Base-by-base conservation (phyloP, 1,140 invertebrate species). In the Druon quercuslanigerum region DNA sequence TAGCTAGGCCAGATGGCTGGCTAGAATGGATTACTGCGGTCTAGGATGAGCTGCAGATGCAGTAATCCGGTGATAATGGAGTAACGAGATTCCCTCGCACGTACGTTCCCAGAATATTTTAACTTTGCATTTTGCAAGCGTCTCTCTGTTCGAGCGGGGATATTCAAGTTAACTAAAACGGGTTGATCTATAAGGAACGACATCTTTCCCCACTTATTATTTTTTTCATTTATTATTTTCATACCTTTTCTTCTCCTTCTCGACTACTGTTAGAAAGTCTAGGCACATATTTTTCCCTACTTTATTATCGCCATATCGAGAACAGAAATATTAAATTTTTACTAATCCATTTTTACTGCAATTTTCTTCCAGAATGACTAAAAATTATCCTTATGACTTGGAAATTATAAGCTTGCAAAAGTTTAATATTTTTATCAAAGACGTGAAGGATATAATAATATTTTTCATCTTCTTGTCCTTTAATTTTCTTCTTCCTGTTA, bases 31-130 rank as follows among this genome's bases (percentile, higher is more conserved):
- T 87, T 85, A 86, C 78, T 74, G 74, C 25, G 81, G 77, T 82
- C 82, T 79, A 77, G 78, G 74, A 83, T 79, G 83, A 84, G 85
- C 76, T 85, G 82, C 85, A 87, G 85, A 79, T 89, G 86, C 81
- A 82, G 87, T 90, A 90, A 90, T 89, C 87, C 87, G 82, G 84
- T 85, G 86, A 89, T 91, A 91, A 90, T 90, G 86, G 87, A 90
- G 88, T 88, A 89, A 90, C 86, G 86, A 88, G 89, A 90, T 90
- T 90, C 89, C 46, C 73, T 52, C 78, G 82, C 89, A 88, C 87
- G 89, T 89, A 88, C 87, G 84, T 87, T 88, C 76, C 79, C 79
- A 83, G 89, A 86, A 90, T 90, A 90, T 91, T 90, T 91, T 88
- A 90, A 88, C 84, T 84, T 84, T 79, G 83, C 86, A 86, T 88